Percentiles rank a stretch among this genome's conserved stretches.
Evolutionary conservation across 2,797 vertebrate genomes (phyloP).

Genomic region (Lepus townsendii): DNA sequence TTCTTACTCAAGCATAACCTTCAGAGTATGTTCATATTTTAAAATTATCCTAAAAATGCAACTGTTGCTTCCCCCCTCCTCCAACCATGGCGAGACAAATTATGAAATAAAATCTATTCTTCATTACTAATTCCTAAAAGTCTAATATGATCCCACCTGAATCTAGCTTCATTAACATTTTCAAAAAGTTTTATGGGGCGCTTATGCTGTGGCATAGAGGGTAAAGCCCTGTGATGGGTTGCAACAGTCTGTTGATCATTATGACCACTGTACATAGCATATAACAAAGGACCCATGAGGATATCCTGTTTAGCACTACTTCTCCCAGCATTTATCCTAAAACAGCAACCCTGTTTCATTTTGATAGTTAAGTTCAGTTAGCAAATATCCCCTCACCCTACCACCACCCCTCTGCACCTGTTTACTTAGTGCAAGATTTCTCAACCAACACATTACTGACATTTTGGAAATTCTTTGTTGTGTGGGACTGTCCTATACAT

Average conservation of each 20-base stretch:
- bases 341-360: background rate
- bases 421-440: background rate
- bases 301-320: background rate
- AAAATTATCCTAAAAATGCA: background rate
- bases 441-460: background rate
- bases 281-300: background rate
- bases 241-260: background rate
- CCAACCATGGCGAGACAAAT: background rate
- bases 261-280: background rate
- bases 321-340: background rate
- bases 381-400: no score
- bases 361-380: background rate
- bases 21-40: background rate
- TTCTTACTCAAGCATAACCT: background rate
- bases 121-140: background rate
- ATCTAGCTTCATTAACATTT: background rate
- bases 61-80: background rate
- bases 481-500: background rate
- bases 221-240: background rate
- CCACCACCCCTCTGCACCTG: background rate
- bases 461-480: background rate
- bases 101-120: background rate
- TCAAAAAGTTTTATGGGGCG: no score
- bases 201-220: no score
- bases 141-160: background rate